A percentile compares a stretch with the other conserved stretches of the same genome.
These are phyloP conservation scores for Colistium nudipinnis DNA, from an alignment of 2,113 vertebrate species.

Conservation along the genomic window DNA sequence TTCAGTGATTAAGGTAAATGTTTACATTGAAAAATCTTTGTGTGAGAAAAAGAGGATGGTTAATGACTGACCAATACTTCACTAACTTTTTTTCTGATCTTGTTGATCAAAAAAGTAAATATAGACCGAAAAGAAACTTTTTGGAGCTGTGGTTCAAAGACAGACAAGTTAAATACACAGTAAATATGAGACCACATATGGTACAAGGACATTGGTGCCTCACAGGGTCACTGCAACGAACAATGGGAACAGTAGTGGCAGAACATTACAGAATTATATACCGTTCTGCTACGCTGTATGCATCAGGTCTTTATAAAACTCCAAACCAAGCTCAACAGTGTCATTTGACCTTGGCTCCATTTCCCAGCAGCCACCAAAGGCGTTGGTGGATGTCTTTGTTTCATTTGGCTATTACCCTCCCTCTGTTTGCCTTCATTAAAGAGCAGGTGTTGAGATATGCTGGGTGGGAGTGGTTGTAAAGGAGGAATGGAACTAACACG, in stretches of 20 bases:
- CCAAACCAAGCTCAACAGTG: conserved; percentile 46
- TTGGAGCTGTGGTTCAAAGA: background rate
- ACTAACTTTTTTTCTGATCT: background rate
- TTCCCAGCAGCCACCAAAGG: conserved; percentile 66
- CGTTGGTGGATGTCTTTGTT: conserved; percentile 62
- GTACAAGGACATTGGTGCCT: conserved; percentile 31
- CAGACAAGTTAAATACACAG: conserved; percentile 7
- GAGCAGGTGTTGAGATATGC: conserved; percentile 80
- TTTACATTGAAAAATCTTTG: no score
- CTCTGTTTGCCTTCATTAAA: conserved; percentile 73
- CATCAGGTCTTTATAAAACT: conserved; percentile 55
- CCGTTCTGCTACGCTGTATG: conserved; percentile 33
- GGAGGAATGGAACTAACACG: conserved; percentile 42
- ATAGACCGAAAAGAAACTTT: background rate
- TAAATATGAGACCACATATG: background rate
- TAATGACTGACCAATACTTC: no score
- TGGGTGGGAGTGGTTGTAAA: conserved; percentile 66
- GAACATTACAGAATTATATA: background rate
- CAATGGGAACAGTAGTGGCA: conserved; percentile 15
- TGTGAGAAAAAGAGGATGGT: no score
- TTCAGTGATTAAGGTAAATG: no score
- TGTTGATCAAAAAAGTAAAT: background rate
- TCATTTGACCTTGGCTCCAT: conserved; percentile 56
- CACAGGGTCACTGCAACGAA: conserved; percentile 32
- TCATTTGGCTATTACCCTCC: conserved; percentile 58